phyloP scores from a whole-genome alignment of 2,113 vertebrate genomes.

The Axis porcinus region DNA sequence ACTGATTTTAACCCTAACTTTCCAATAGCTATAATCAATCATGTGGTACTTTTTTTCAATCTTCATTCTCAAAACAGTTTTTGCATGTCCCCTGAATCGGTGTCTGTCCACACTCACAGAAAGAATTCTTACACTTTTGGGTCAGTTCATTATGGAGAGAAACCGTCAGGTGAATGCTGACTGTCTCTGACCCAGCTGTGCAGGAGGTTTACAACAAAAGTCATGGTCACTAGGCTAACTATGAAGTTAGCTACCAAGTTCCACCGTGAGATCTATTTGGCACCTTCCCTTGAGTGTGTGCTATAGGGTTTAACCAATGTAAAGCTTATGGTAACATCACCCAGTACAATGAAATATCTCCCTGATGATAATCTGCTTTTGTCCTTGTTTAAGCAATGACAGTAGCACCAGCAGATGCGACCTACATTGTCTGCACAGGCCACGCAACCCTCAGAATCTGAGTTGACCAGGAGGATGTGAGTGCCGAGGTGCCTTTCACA shows the following conservation, averaged over 20 bases:
- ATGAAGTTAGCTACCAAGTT: no score
- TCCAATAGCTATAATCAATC: background rate
- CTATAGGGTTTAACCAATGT: background rate
- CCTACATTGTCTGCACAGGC: no score
- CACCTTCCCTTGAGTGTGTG: background rate
- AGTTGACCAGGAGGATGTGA: background rate
- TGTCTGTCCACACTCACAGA: background rate
- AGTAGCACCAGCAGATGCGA: background rate
- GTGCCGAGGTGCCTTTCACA: no score
- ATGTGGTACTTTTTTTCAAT: background rate
- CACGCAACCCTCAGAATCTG: background rate
- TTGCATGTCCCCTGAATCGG: background rate
- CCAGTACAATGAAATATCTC: background rate
- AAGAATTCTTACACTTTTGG: background rate
- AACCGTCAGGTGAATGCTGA: background rate
- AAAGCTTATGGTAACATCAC: no score
- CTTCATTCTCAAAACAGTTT: background rate
- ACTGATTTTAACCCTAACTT: background rate
- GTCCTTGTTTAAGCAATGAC: background rate
- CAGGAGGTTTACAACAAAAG: background rate
- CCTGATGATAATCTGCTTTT: background rate
- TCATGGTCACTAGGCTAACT: no score
- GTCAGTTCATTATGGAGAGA: background rate
- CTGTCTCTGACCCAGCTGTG: background rate
- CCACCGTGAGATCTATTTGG: no score